These are phyloP conservation scores for Phlogophora meticulosa DNA, from an alignment of 2,888 invertebrate genomes.

Conservation along the genomic window DNA sequence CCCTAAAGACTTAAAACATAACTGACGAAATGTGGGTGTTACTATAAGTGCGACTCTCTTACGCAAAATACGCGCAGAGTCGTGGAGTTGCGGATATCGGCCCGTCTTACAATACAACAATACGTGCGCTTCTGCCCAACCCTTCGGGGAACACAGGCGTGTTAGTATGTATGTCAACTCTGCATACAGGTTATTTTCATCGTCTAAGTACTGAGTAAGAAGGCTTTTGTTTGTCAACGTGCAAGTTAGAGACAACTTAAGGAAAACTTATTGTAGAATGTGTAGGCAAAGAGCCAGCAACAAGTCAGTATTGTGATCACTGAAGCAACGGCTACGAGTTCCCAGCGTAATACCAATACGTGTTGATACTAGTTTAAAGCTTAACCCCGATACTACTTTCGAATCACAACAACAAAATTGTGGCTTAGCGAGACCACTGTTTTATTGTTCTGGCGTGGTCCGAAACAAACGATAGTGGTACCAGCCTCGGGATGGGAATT, in stretches of 20 bases:
- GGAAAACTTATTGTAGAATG: constrained; percentile 39
- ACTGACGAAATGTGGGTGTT: too few relatives aligned
- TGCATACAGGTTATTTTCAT: constrained; percentile 11
- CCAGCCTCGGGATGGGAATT: constrained; percentile 7
- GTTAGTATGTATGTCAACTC: too few relatives aligned
- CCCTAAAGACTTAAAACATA: too few relatives aligned
- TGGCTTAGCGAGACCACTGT: constrained; percentile 21
- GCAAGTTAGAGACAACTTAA: constrained; percentile 23
- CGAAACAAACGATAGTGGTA: constrained; percentile 21
- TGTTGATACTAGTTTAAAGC: constrained; percentile 51
- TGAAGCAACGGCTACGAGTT: constrained; percentile 36
- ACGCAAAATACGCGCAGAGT: too few relatives aligned
- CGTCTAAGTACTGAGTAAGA: constrained; percentile 23
- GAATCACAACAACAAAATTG: constrained; percentile 38
- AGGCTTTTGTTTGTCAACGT: constrained; percentile 26
- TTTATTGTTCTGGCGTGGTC: constrained; percentile 26
- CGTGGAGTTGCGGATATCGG: too few relatives aligned
- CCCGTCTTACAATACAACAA: too few relatives aligned
- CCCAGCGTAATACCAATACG: constrained; percentile 33
- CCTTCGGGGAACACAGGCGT: too few relatives aligned
- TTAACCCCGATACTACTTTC: constrained; percentile 48
- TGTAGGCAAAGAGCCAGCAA: constrained; percentile 57
- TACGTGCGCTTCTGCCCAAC: too few relatives aligned
- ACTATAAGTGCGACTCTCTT: too few relatives aligned
- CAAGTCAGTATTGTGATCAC: constrained; percentile 56